Percentiles rank a stretch among this genome's conserved stretches.
These are phyloP conservation scores for Lasioglossum morio DNA, from an alignment of 2,888 invertebrate genomes.

Conservation along the genomic window DNA sequence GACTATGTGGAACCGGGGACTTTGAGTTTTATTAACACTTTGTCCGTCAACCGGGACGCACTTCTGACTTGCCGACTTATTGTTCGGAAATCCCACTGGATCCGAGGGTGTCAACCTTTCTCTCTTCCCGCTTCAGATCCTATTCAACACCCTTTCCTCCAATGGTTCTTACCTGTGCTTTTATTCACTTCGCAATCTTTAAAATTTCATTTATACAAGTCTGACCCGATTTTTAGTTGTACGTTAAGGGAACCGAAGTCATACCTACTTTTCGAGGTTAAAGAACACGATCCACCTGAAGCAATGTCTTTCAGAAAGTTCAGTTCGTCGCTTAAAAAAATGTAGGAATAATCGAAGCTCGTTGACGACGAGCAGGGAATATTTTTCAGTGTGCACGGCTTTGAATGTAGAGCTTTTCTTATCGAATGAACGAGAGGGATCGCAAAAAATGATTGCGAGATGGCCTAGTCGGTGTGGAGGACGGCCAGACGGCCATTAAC, in stretches of 20 bases:
- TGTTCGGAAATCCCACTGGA: neutral
- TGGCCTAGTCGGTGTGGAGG: neutral
- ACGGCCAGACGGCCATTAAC: neutral
- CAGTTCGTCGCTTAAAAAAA: neutral
- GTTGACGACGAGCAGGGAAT: neutral
- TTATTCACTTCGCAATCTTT: neutral
- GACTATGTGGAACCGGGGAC: neutral
- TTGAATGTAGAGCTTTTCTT: neutral
- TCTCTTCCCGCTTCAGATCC: neutral
- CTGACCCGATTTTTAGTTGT: neutral
- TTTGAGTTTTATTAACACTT: conserved; percentile 18
- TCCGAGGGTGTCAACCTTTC: neutral
- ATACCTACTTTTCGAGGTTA: neutral
- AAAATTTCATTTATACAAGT: neutral
- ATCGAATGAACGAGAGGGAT: neutral
- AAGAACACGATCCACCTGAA: neutral
- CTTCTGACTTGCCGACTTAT: neutral
- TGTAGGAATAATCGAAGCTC: neutral
- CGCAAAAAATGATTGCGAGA: neutral
- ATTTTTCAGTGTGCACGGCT: neutral
- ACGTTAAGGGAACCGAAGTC: neutral
- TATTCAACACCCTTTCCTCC: neutral
- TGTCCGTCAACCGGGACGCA: neutral
- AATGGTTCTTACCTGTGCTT: neutral
- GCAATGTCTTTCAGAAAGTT: neutral